A percentile compares a stretch with the other conserved stretches of the same genome.
Evolutionary conservation across 2,888 invertebrate genomes (phyloP).

Genomic region (Leptogaster cylindrica): DNA sequence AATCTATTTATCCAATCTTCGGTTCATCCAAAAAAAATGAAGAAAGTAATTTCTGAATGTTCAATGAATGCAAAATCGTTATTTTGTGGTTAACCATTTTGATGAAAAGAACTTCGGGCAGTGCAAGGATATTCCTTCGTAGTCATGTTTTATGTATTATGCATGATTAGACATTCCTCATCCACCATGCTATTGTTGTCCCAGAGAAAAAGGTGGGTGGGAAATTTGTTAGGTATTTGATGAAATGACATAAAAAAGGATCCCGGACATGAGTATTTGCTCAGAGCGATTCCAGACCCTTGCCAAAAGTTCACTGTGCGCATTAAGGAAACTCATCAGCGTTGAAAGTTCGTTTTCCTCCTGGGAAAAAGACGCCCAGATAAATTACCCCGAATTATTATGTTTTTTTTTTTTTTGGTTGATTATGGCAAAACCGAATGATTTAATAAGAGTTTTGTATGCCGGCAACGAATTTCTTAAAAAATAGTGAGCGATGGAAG

Average conservation of each 20-base stretch:
- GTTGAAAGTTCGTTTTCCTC: neutral
- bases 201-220: neutral
- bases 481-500: too few relatives aligned
- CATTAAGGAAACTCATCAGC: too few relatives aligned
- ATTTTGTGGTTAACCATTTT: conserved; percentile 11
- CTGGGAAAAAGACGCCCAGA: neutral
- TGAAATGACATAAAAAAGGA: conserved; percentile 21
- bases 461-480: too few relatives aligned
- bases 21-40: neutral
- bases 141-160: conserved; percentile 28
- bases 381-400: too few relatives aligned
- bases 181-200: neutral
- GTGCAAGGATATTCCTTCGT: conserved; percentile 16
- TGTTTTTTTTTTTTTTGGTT: too few relatives aligned
- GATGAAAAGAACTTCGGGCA: neutral
- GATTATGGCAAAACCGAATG: too few relatives aligned
- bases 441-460: too few relatives aligned
- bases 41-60: conserved; percentile 8
- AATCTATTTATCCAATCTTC: conserved; percentile 13
- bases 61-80: conserved; percentile 32
- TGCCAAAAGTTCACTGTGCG: neutral
- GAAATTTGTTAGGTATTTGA: neutral
- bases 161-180: conserved; percentile 22
- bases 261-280: neutral
- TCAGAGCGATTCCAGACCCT: neutral